Evolutionary conservation across 2,797 vertebrate genomes (phyloP), one percentile per base, ranked within the genome.

Genomic region (Garrulus glandarius): DNA sequence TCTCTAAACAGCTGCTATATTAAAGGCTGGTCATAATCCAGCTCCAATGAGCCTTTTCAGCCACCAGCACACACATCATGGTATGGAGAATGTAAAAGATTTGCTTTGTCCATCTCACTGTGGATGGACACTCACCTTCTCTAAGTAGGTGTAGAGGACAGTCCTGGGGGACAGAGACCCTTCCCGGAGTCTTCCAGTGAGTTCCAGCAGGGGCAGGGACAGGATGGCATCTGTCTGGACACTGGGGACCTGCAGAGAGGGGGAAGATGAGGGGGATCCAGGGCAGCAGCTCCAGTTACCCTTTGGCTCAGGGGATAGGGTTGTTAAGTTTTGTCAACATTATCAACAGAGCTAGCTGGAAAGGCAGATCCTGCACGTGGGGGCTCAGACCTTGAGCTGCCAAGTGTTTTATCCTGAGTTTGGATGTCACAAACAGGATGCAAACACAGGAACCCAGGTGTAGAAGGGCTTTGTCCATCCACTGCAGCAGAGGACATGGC

Each of bases 101-200:
- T 56, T 77, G 34, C 22, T 64, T 39, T 63, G 79, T 46, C n/a
- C 24, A 30, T 20, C 41, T 36, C 17, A 15, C 41, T 50, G 57
- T 0, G 1, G 41, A 29, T 6, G 15, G 46, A 53, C 13, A 43
- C 69, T 86, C 43, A 99, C 98, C 98, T 99, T 98, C 92, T 98
- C 98, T 96, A 99, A 64, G 77, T 98, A 99, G 47, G 98, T 84
- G 74, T 98, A 98, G 50, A 99, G 98, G 67, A 99, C 98, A 1
- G 97, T 97, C 39, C 96, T 98, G 1, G 98, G 98, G 77, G 78
- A 98, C 89, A 99, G 95, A 7, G 94, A 97, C 7, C 97, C 98
- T 4, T 98, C 93, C 88, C 8, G 93, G 44, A 99, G 97, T 46
- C 92, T 95, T 67, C 91, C 76, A 37, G 90, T 88, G 84, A 99